Conservation (phyloP, 2,888 invertebrate genomes). For the Calliphora vomitoria region DNA sequence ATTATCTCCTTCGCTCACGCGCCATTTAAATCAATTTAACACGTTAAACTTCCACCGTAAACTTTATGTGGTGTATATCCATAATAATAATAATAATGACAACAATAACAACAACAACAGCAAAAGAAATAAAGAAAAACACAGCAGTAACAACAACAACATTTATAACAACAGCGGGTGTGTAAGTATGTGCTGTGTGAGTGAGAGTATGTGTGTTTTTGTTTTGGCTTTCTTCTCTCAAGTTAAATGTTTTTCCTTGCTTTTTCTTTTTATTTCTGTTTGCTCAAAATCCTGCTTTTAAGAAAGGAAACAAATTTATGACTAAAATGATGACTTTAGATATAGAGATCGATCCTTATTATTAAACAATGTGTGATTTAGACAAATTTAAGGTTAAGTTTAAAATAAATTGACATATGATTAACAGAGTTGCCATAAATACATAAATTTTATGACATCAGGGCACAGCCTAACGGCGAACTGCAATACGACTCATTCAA, state of each 20-base stretch:
- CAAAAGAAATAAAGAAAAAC: no score
- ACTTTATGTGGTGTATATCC: slow-evolving; percentile 61
- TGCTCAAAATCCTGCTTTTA: background rate
- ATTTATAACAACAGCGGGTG: slow-evolving; percentile 62
- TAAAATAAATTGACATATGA: slow-evolving; percentile 67
- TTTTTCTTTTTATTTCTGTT: slow-evolving; percentile 67
- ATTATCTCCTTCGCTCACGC: slow-evolving; percentile 85
- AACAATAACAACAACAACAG: slow-evolving; percentile 48
- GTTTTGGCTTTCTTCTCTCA: no score
- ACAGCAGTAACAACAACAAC: slow-evolving; percentile 49
- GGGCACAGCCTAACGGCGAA: background rate
- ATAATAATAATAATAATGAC: slow-evolving; percentile 60
- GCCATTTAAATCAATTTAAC: slow-evolving; percentile 85
- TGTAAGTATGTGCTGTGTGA: slow-evolving; percentile 48
- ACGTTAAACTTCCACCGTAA: slow-evolving; percentile 80
- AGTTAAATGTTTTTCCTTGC: slow-evolving; percentile 29
- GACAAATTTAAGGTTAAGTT: slow-evolving; percentile 73
- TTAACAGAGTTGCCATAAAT: slow-evolving; percentile 66
- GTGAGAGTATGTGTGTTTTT: background rate
- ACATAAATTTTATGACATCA: slow-evolving; percentile 41
- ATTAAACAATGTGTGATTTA: slow-evolving; percentile 58
- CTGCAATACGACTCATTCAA: background rate
- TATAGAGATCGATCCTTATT: slow-evolving; percentile 34
- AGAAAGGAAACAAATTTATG: slow-evolving; percentile 79
- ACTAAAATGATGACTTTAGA: slow-evolving; percentile 82